Evolutionary conservation across 2,888 invertebrate species (phyloP).

Genomic region (Heliconius charithonia): DNA sequence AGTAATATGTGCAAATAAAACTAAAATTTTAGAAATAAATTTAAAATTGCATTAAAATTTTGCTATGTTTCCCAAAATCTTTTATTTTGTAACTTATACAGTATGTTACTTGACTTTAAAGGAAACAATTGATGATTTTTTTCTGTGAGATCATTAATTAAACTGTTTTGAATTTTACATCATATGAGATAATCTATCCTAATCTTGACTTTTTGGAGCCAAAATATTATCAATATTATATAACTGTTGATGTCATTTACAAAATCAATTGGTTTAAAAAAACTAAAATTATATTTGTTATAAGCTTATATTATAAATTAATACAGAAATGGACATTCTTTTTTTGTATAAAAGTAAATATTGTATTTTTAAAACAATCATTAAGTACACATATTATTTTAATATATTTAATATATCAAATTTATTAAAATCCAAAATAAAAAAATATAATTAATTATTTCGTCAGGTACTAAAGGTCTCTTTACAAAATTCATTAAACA

Average conservation of each 20-base stretch:
- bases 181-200: no score
- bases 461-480: slow-evolving; percentile 27
- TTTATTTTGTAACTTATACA: no score
- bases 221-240: neutral
- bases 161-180: neutral
- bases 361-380: neutral
- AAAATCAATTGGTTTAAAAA: neutral
- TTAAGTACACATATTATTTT: slow-evolving; percentile 5
- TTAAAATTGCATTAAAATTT: neutral
- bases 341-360: neutral
- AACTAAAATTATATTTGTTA: slow-evolving; percentile 1
- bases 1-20: neutral
- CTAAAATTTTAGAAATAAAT: neutral
- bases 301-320: neutral
- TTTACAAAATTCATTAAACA: slow-evolving; percentile 22
- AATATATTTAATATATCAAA: neutral
- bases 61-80: no score
- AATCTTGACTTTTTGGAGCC: slow-evolving; percentile 7
- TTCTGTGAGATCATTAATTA: neutral
- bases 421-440: neutral
- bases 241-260: neutral
- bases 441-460: neutral
- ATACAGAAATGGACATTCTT: neutral
- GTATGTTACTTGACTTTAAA: neutral
- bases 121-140: neutral